A percentile compares a stretch with the other conserved stretches of the same genome.
Conservation (phyloP, 2,888 invertebrate species). For the Drosophila stalkeri region DNA sequence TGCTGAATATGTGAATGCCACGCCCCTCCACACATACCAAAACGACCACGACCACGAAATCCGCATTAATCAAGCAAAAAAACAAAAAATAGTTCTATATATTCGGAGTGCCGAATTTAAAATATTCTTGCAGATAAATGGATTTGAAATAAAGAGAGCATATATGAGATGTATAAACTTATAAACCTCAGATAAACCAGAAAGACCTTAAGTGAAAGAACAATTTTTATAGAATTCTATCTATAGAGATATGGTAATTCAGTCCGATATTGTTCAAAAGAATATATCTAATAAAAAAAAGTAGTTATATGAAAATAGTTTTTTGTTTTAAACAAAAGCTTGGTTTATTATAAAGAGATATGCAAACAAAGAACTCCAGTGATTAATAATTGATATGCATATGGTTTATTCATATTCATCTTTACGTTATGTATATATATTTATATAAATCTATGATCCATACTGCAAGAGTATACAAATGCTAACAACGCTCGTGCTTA, state of each 20-base stretch:
- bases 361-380: background rate
- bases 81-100: background rate
- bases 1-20: slow-evolving; percentile 80
- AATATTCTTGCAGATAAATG: slow-evolving; percentile 1
- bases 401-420: no score
- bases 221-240: background rate
- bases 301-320: background rate
- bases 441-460: background rate
- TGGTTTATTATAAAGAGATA: background rate
- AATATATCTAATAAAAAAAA: no score
- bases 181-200: background rate
- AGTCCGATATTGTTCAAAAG: background rate
- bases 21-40: slow-evolving; percentile 50
- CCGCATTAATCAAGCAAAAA: slow-evolving; percentile 6
- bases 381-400: background rate
- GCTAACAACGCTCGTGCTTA: slow-evolving; percentile 52
- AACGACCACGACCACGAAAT: slow-evolving; percentile 16
- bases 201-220: background rate
- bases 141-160: background rate
- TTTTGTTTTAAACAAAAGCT: background rate
- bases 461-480: slow-evolving; percentile 16
- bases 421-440: background rate
- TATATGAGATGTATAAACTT: background rate
- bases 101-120: slow-evolving; percentile 2
- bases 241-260: background rate